Conservation (phyloP, 1,140 invertebrate species). For the Leptestheria dahalacensis region DNA sequence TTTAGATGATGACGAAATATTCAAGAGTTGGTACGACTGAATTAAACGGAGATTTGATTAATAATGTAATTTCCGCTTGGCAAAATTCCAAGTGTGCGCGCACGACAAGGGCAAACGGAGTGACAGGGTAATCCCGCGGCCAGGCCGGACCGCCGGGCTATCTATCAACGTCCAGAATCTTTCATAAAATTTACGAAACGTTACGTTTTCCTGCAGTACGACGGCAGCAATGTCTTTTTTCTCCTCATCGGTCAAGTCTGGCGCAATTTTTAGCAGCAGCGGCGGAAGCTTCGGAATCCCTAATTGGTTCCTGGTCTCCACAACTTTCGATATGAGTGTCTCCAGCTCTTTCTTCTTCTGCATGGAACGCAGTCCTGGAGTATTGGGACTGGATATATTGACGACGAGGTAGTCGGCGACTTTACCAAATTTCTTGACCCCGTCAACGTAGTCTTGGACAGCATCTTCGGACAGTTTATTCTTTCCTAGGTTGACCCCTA, state of each 20-base stretch:
- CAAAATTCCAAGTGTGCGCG: too few species aligned
- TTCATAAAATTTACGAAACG: too few species aligned
- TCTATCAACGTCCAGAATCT: too few species aligned
- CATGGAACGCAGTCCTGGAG: slow-evolving; percentile 70
- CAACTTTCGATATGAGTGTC: slow-evolving; percentile 48
- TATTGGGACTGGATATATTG: slow-evolving; percentile 85
- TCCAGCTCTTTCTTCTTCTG: slow-evolving; percentile 63
- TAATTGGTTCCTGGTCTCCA: slow-evolving; percentile 45
- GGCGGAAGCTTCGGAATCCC: slow-evolving; percentile 36
- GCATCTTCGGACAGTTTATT: slow-evolving; percentile 71
- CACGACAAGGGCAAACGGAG: too few species aligned
- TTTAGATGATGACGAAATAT: too few species aligned
- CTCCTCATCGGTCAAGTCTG: slow-evolving; percentile 68
- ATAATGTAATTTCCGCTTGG: too few species aligned
- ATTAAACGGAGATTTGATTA: too few species aligned
- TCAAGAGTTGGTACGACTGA: too few species aligned
- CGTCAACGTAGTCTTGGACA: slow-evolving; percentile 62
- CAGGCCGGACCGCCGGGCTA: too few species aligned
- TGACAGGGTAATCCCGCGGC: too few species aligned
- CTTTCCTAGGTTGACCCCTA: slow-evolving; percentile 90
- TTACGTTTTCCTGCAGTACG: slow-evolving; percentile 26
- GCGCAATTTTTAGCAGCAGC: slow-evolving; percentile 80
- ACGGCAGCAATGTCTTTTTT: slow-evolving; percentile 63
- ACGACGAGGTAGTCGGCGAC: slow-evolving; percentile 78
- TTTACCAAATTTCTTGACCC: slow-evolving; percentile 54